Evolutionary conservation across 1,140 invertebrate species (phyloP), one percentile per base, ranked within the genome.

Genomic region (Drosophila nebulosa): DNA sequence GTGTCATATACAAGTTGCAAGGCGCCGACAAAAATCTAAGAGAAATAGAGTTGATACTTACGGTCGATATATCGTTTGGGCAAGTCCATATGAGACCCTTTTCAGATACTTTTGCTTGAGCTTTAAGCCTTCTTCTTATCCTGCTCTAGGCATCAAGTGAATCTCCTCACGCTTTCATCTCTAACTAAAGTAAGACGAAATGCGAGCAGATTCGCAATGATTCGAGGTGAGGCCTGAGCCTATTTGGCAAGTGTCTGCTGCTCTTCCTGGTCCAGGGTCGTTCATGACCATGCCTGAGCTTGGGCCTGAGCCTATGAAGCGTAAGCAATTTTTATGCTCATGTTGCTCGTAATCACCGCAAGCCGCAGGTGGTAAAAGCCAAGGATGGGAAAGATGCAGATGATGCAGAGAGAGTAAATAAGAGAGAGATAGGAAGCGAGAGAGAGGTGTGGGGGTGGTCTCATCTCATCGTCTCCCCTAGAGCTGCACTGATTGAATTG

Each of bases 1-100:
- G 78, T 90, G 86, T 90, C 86, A 90, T 90, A 78, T 67, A 72
- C 78, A 75, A 90, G 86, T 90, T 90, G 88, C 51, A 90, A 88
- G 70, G 79, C 86, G 76, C 86, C 86, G 81, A 73, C 79, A 79
- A 75, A 67, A 64, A 57, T 60, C 62, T 46, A 42, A 59, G n/a
- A 16, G 52, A 39, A 1, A 9, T 32, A 50, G 53, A 4, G 52
- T 51, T 73, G 70, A 14, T 26, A 50, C 42, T 12, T 50, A 30
- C 0, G 9, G 7, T 7, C 22, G 10, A 32, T 32, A 12, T 32
- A 32, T 32, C 30, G 30, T 3, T 12, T 32, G 9, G 10, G n/a
- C n/a, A n/a, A n/a, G n/a, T n/a, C n/a, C 1, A 62, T 27, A 14
- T 14, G 1, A 35, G 32, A n/a, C n/a, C n/a, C 36, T 12, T 14